A percentile compares a stretch with the other conserved stretches of the same genome.
These are phyloP conservation scores for Melospiza melodia DNA, from an alignment of 2,113 vertebrate genomes.

Conservation along the genomic window DNA sequence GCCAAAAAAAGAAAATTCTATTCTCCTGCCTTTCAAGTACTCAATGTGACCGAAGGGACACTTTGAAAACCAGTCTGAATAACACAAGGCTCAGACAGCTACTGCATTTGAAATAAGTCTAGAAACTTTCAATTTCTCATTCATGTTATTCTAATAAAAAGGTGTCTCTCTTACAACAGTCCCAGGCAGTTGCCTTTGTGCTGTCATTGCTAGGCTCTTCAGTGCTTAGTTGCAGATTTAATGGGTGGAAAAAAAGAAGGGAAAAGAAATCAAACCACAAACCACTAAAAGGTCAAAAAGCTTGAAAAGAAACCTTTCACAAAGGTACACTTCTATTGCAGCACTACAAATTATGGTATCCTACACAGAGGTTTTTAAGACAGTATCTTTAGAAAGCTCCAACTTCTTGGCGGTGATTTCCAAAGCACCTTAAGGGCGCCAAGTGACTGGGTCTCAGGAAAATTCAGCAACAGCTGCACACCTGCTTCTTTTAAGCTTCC, in stretches of 20 bases:
- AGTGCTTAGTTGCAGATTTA: not conserved
- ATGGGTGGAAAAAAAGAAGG: not conserved
- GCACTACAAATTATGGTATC: not conserved
- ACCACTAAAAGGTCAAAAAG: not conserved
- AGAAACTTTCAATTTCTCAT: not conserved
- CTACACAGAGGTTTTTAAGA: not conserved
- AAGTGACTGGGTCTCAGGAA: not conserved
- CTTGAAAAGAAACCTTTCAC: not conserved
- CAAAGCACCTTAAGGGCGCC: not conserved
- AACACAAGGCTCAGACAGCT: not conserved
- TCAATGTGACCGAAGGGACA: not conserved
- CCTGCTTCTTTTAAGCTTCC: not conserved
- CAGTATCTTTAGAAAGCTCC: not conserved
- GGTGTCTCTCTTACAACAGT: not conserved
- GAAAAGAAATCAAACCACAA: not conserved
- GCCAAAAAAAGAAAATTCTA: not conserved
- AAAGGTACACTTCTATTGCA: not conserved
- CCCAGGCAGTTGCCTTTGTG: not conserved
- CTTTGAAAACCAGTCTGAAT: not conserved
- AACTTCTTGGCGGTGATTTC: not conserved
- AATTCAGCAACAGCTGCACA: not conserved
- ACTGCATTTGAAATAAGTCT: not conserved
- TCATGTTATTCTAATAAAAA: not conserved
- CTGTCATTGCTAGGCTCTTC: not conserved
- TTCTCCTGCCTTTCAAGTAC: not conserved